Evolutionary conservation across 2,888 invertebrate species (phyloP).

Genomic region (Matsumyia berberina): DNA sequence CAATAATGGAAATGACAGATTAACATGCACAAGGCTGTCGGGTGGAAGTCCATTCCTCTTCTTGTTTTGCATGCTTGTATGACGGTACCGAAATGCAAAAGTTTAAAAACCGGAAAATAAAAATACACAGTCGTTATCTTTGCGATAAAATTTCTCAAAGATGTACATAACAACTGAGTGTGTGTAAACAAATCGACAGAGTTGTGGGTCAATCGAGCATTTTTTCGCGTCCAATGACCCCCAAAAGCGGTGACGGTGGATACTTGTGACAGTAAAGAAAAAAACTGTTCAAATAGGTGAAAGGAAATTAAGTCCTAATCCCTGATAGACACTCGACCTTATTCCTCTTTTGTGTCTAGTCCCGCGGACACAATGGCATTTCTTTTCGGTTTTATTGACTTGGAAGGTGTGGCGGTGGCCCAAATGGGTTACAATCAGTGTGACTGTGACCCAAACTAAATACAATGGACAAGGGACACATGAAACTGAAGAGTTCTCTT

Average conservation of each 20-base stretch:
- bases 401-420: not conserved
- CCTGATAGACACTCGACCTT: conserved; percentile 47
- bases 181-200: conserved; percentile 30
- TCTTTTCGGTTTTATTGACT: not conserved
- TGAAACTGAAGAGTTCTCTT: not conserved
- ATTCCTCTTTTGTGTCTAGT: not conserved
- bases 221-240: conserved; percentile 26
- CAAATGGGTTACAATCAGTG: too few species aligned
- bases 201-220: conserved; percentile 26
- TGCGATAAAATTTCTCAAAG: conserved; percentile 22
- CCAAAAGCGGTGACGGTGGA: not conserved
- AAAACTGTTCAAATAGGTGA: conserved; percentile 8
- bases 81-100: too few species aligned
- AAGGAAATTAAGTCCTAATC: conserved; percentile 41
- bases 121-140: too few species aligned
- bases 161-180: conserved; percentile 44
- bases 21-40: conserved; percentile 57
- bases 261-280: not conserved
- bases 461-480: conserved; percentile 2
- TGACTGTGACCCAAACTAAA: too few species aligned
- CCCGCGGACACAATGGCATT: not conserved
- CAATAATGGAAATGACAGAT: conserved; percentile 54
- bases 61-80: not conserved
- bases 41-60: conserved; percentile 60
- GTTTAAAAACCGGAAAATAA: too few species aligned